These are phyloP conservation scores for Napeogenes sylphis DNA, from an alignment of 2,888 invertebrate genomes.

Conservation along the genomic window DNA sequence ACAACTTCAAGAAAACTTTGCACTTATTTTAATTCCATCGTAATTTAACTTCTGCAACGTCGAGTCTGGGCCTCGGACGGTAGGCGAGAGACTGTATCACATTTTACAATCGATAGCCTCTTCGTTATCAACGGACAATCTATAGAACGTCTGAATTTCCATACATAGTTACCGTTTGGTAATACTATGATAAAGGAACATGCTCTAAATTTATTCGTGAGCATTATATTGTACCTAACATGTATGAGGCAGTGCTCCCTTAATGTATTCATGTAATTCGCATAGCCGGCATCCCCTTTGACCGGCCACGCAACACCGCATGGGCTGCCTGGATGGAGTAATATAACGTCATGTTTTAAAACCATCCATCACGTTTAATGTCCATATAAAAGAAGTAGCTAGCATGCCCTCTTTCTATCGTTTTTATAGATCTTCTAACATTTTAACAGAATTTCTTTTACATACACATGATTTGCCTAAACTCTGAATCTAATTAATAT, in stretches of 20 bases:
- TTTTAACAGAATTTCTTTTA: neutral
- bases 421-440: conserved; percentile 39
- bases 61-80: conserved; percentile 34
- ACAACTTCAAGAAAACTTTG: conserved; percentile 45
- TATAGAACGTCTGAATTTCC: conserved; percentile 59
- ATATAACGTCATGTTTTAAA: conserved; percentile 77
- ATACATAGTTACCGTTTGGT: conserved; percentile 62
- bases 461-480: neutral
- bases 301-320: conserved; percentile 76
- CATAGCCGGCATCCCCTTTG: conserved; percentile 77
- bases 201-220: conserved; percentile 74
- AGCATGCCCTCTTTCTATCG: conserved; percentile 54
- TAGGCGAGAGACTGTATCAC: conserved; percentile 31
- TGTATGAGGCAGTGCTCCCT: conserved; percentile 70
- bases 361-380: conserved; percentile 76
- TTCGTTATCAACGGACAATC: conserved; percentile 48
- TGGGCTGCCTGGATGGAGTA: conserved; percentile 71
- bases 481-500: neutral
- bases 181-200: conserved; percentile 66
- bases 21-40: conserved; percentile 35
- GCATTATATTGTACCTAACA: conserved; percentile 71
- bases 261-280: conserved; percentile 79
- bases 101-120: conserved; percentile 32
- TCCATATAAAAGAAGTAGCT: conserved; percentile 71
- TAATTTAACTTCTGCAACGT: conserved; percentile 35